Percentiles rank a stretch among this genome's conserved stretches.
These are phyloP conservation scores for Mionectes olivaceus DNA, from an alignment of 2,797 vertebrate species.

Conservation along the genomic window DNA sequence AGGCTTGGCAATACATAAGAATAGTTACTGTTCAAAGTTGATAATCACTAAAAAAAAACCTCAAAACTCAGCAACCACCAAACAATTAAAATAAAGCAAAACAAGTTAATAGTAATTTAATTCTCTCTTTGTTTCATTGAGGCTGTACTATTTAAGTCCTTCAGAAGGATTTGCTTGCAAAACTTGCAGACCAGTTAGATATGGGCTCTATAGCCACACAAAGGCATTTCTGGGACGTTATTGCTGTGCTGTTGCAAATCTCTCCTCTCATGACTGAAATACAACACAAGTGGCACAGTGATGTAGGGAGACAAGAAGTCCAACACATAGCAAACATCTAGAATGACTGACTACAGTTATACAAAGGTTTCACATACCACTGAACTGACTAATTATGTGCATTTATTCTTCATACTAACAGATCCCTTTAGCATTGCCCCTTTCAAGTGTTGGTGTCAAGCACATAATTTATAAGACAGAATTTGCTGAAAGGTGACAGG, in stretches of 20 bases:
- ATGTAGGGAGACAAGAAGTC: neutral
- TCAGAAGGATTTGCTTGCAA: neutral
- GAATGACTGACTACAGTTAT: neutral
- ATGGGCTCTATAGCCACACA: neutral
- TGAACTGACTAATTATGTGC: slow-evolving; percentile 40
- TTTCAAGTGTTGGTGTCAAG: slow-evolving; percentile 17
- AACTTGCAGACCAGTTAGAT: fast-evolving
- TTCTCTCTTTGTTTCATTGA: neutral
- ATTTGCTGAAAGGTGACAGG: slow-evolving; percentile 18
- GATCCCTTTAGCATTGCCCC: neutral
- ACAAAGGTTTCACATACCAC: slow-evolving; percentile 7
- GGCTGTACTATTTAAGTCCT: neutral
- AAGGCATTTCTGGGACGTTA: neutral
- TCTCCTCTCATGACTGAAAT: fast-evolving
- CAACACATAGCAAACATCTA: neutral
- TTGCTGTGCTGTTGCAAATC: neutral
- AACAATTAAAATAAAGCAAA: neutral
- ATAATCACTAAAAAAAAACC: neutral
- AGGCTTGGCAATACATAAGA: neutral
- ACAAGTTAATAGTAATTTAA: neutral
- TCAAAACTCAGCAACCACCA: neutral
- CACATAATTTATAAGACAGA: neutral
- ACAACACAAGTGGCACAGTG: neutral
- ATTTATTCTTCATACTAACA: slow-evolving; percentile 16
- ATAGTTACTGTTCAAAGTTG: neutral